Conservation (phyloP, 2,888 invertebrate species). For the Drosophila basisetae region DNA sequence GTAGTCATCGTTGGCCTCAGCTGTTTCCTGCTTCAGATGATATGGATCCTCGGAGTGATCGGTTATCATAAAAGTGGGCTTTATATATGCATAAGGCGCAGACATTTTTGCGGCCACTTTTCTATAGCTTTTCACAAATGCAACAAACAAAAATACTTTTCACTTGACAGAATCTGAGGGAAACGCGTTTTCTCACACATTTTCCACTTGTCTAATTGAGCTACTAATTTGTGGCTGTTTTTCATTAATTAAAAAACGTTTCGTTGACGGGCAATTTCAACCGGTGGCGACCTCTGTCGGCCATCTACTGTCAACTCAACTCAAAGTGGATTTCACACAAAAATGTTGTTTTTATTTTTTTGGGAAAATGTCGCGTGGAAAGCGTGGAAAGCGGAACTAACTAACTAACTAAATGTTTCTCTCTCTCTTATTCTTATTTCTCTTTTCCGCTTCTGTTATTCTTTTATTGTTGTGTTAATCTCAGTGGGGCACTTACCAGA, state of each 20-base stretch:
- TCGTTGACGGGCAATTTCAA: slow-evolving; percentile 14
- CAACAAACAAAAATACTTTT: slow-evolving; percentile 1
- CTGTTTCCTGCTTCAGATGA: slow-evolving; percentile 28
- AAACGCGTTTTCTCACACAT: slow-evolving; percentile 22
- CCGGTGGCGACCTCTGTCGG: slow-evolving; percentile 44
- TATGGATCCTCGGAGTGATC: slow-evolving; percentile 70
- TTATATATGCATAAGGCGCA: slow-evolving; percentile 52
- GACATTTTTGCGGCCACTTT: slow-evolving; percentile 50
- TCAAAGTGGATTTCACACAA: slow-evolving; percentile 55
- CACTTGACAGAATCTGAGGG: slow-evolving; percentile 6
- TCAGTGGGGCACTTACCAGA: slow-evolving; percentile 26
- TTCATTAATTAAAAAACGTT: slow-evolving; percentile 34
- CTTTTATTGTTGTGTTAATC: slow-evolving; percentile 37
- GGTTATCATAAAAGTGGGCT: slow-evolving; percentile 69
- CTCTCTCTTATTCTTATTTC: neutral
- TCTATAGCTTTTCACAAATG: neutral
- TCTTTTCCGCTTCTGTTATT: neutral
- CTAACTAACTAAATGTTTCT: slow-evolving; percentile 16
- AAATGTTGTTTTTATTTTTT: slow-evolving; percentile 33
- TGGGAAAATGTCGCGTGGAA: slow-evolving; percentile 42
- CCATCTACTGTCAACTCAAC: slow-evolving; percentile 23
- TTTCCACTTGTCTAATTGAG: slow-evolving; percentile 28
- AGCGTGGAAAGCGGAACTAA: slow-evolving; percentile 59
- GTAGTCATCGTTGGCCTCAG: slow-evolving; percentile 36
- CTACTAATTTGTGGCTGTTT: slow-evolving; percentile 5